Base-by-base conservation (phyloP, 2,113 vertebrate species). In the Gorilla gorilla region DNA sequence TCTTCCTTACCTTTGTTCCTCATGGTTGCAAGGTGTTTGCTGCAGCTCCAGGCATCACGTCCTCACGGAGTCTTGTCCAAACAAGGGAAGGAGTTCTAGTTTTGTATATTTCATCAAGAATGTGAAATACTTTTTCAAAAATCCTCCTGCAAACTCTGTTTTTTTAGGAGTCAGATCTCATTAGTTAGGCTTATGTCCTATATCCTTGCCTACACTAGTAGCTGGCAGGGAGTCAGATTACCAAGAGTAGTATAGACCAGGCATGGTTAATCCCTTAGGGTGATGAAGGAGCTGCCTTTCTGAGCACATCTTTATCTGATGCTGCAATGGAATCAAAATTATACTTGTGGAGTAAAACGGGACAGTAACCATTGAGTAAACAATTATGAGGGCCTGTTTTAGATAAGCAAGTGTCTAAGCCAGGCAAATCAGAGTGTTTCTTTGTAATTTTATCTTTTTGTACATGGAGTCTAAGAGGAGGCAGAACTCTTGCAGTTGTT, bases 101-200 rank as follows among this genome's bases (percentile, higher is more conserved):
- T 92, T 90, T 83, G 32, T 82, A 5, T 86, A 48, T 93, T 96
- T 92, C 89, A 18, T 92, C 55, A 94, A 92, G 68, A 86, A 68
- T 48, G 22, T 93, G 16, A 32, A 66, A 38, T 22, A 52, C 48
- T n/a, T 73, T 80, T 68, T 22, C 22, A 16, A 40, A 80, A 83
- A 13, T 10, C 4, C 1, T 80, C 59, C 75, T 82, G 35, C 6
- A 75, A 59, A 35, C 17, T 84, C 50, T 50, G 13, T 84, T 73
- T 91, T 61, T 64, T 30, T 2, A 27, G 27, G 17, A 22, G 27
- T 95, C 84, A 90, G 43, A 57, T 92, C 64, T 90, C 35, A 38
- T 89, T 81, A 76, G 20, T 20, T 87, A 66, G 8, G 20, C 10
- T 78, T 66, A 11, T 73, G n/a, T 87, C 55, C 40, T 86, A 6